phyloP scores from a whole-genome alignment of 2,888 invertebrate species.

The Enchytraeus crypticus region DNA sequence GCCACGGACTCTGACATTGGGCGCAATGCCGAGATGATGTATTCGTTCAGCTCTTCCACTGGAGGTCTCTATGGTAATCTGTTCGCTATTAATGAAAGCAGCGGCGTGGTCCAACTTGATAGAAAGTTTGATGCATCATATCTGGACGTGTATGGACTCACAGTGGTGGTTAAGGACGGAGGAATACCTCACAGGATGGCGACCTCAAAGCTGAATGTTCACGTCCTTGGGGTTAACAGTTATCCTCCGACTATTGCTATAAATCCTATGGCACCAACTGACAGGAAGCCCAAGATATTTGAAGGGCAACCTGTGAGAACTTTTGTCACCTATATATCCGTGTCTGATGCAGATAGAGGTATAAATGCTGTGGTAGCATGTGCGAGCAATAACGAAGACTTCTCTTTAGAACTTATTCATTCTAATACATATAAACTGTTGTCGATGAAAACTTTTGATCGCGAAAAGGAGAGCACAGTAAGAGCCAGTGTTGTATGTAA shows the following conservation, averaged over 20 bases:
- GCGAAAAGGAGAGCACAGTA: conserved; percentile 83
- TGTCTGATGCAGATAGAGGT: conserved; percentile 5
- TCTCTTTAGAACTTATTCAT: conserved; percentile 5
- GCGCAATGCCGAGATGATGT: conserved; percentile 3
- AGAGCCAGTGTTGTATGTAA: conserved; percentile 64
- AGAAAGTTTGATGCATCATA: conserved; percentile 3
- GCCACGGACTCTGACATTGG: conserved; percentile 8
- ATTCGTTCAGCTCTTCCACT: conserved; percentile 15
- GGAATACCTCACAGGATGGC: conserved; percentile 13
- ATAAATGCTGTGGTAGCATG: conserved; percentile 8
- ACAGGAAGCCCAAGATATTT: conserved; percentile 1
- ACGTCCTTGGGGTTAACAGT: conserved; percentile 17
- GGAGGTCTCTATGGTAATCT: conserved; percentile 23
- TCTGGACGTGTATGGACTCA: background rate
- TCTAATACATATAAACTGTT: conserved; percentile 50
- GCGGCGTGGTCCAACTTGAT: conserved; percentile 9
- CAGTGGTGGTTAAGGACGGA: conserved; percentile 11
- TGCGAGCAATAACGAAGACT: background rate
- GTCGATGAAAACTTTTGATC: conserved; percentile 74
- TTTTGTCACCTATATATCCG: conserved; percentile 12
- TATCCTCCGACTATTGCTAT: conserved; percentile 18
- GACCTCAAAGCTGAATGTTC: background rate
- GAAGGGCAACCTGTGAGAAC: conserved; percentile 5
- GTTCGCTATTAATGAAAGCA: conserved; percentile 5
- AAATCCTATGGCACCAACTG: background rate